Evolutionary conservation across 2,797 vertebrate genomes (phyloP).

Genomic region (Schizopygopsis pylzovi): DNA sequence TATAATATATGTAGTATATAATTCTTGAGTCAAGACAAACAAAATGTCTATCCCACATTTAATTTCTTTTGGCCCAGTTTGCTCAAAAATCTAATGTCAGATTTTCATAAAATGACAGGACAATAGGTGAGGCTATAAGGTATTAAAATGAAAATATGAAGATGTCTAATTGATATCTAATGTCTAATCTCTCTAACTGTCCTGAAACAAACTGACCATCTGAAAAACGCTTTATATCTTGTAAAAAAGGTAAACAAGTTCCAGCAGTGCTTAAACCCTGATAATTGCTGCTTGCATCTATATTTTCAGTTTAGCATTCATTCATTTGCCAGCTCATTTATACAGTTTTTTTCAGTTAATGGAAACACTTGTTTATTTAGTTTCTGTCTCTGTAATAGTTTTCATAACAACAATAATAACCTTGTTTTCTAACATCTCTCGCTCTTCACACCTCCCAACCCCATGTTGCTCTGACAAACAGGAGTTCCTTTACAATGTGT

Average conservation of each 20-base stretch:
- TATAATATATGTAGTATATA: not conserved
- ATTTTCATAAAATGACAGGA: not conserved
- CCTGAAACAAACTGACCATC: not conserved
- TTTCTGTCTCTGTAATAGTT: constrained; percentile 9
- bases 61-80: not conserved
- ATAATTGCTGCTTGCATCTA: not conserved
- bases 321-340: not conserved
- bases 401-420: constrained; percentile 37
- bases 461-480: not conserved
- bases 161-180: no score
- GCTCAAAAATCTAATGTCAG: not conserved
- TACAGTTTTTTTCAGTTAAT: constrained; percentile 7
- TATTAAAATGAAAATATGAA: not conserved
- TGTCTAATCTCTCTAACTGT: not conserved
- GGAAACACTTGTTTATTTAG: not conserved
- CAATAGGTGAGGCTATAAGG: not conserved
- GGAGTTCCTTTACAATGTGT: constrained; percentile 47
- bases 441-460: constrained; percentile 39
- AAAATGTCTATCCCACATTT: no score
- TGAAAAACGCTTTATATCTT: not conserved
- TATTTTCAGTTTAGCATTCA: constrained; percentile 2
- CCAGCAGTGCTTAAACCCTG: not conserved
- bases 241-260: not conserved
- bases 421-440: constrained; percentile 18
- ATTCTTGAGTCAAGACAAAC: not conserved